Percentiles rank a stretch among this genome's conserved stretches.
Evolutionary conservation across 2,113 vertebrate species (phyloP).

Genomic region (Psettodes erumei): DNA sequence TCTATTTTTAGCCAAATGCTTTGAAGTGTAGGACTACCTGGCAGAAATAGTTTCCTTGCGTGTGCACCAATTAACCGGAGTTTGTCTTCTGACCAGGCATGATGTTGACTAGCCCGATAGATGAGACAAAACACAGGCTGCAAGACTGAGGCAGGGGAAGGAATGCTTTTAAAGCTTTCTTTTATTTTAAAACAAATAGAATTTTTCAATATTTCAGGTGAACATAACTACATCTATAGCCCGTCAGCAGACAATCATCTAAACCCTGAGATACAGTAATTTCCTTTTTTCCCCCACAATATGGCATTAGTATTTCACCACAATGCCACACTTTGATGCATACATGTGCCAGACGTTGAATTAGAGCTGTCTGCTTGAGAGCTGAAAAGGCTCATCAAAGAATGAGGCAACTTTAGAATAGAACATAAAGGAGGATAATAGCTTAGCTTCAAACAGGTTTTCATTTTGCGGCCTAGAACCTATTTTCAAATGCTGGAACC

Average conservation of each 20-base stretch:
- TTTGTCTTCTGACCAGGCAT: not conserved
- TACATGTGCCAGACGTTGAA: not conserved
- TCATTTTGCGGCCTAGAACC: not conserved
- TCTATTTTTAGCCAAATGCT: not conserved
- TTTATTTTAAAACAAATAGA: not conserved
- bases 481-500: not conserved
- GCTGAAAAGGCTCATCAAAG: not conserved
- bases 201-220: not conserved
- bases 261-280: not conserved
- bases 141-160: not conserved
- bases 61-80: conserved; percentile 19
- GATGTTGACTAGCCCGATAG: not conserved
- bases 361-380: not conserved
- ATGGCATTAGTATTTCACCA: not conserved
- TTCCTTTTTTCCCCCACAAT: not conserved
- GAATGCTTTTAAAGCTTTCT: not conserved
- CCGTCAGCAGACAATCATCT: not conserved
- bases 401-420: not conserved
- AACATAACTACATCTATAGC: not conserved
- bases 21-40: conserved; percentile 15
- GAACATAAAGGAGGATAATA: not conserved
- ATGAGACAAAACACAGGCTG: not conserved
- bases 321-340: not conserved
- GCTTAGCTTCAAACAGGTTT: not conserved
- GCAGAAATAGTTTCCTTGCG: conserved; percentile 19